Percentiles rank a stretch among this genome's conserved stretches.
Conservation (phyloP, 2,113 vertebrate species). For the Nicator chloris region DNA sequence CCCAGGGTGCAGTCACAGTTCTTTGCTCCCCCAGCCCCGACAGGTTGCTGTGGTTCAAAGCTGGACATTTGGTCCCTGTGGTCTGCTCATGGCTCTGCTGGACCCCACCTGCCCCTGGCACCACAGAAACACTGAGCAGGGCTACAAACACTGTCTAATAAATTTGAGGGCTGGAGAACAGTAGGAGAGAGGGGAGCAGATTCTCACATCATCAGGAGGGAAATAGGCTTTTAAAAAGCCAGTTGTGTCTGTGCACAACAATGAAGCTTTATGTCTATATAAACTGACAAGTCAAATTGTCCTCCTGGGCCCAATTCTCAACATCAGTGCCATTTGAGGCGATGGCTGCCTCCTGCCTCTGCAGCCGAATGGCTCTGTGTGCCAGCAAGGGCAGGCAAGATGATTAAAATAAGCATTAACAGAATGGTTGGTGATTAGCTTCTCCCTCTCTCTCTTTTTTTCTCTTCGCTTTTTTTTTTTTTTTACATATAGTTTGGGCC, state of each 20-base stretch:
- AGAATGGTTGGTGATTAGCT: conserved; percentile 73
- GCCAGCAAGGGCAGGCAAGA: conserved; percentile 64
- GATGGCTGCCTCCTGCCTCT: conserved; percentile 56
- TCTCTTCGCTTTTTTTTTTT: neutral
- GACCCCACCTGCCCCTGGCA: neutral
- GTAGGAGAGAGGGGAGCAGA: conserved; percentile 38
- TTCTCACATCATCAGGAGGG: conserved; percentile 62
- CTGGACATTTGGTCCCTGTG: neutral
- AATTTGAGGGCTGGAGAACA: conserved; percentile 19
- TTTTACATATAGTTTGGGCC: conserved; percentile 13
- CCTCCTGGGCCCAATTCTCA: conserved; percentile 73
- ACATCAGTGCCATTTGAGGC: conserved; percentile 61
- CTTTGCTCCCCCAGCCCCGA: rapidly evolving
- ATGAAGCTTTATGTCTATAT: conserved; percentile 74
- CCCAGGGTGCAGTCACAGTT: neutral
- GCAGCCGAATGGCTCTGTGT: conserved; percentile 54
- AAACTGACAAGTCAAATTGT: conserved; percentile 81
- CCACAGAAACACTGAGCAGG: neutral
- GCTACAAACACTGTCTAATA: neutral
- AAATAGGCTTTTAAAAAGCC: conserved; percentile 65
- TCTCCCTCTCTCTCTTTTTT: neutral
- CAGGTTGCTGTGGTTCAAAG: neutral
- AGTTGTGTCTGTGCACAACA: conserved; percentile 62
- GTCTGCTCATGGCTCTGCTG: neutral
- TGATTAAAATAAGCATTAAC: conserved; percentile 75